Percentiles rank a stretch among this genome's conserved stretches.
Conservation (phyloP, 2,113 vertebrate species). For the Nibea coibor region DNA sequence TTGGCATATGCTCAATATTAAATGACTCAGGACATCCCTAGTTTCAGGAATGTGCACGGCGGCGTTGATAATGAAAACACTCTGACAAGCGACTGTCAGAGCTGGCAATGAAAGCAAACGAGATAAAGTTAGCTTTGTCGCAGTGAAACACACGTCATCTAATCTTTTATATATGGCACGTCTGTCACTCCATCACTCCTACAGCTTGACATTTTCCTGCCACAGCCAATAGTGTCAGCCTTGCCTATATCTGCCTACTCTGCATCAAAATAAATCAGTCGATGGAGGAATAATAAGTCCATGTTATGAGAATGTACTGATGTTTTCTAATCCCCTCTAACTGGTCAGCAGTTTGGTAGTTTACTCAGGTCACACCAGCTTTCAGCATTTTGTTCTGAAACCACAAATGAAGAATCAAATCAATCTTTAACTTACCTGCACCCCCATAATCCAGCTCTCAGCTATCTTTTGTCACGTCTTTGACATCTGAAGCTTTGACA, state of each 20-base stretch:
- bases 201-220: background rate
- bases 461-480: constrained; percentile 32
- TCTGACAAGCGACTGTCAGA: constrained; percentile 23
- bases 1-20: too few species aligned
- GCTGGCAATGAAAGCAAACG: constrained; percentile 22
- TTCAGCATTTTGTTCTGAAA: background rate
- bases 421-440: background rate
- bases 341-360: background rate
- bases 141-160: constrained; percentile 27
- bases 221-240: background rate
- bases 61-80: background rate
- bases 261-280: background rate
- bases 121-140: constrained; percentile 16
- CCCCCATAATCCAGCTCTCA: constrained; percentile 20
- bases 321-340: background rate
- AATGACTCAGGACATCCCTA: rapidly evolving
- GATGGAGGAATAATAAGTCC: background rate
- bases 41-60: background rate
- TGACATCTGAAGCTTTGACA: constrained; percentile 62
- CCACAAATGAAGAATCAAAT: background rate
- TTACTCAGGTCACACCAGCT: background rate
- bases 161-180: constrained; percentile 6
- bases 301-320: background rate
- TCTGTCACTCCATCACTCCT: constrained; percentile 14
- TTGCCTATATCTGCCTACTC: background rate